These are phyloP conservation scores for Melanotaenia parkinsoni DNA, from an alignment of 2,797 vertebrate genomes.

Conservation along the genomic window DNA sequence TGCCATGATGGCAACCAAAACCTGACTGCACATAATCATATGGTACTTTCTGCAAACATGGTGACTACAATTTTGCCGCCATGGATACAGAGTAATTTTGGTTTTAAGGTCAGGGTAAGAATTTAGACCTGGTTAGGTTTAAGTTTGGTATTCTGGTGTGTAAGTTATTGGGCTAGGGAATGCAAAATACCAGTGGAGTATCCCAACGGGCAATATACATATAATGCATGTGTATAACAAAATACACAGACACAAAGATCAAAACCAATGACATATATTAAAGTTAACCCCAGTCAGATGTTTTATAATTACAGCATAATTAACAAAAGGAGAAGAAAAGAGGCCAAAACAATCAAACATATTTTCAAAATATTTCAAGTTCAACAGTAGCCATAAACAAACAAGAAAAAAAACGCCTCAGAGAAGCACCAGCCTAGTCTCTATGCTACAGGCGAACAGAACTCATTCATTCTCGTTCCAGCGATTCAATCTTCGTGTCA, in stretches of 20 bases:
- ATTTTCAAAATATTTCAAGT: constrained; percentile 75
- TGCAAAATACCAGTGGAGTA: too few relatives aligned
- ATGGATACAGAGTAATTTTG: too few relatives aligned
- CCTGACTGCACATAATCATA: too few relatives aligned
- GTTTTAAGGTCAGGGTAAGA: too few relatives aligned
- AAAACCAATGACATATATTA: constrained; percentile 84
- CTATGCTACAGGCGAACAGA: constrained; percentile 66
- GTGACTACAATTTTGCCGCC: too few relatives aligned
- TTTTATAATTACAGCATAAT: constrained; percentile 82
- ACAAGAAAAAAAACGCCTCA: constrained; percentile 64
- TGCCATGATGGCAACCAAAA: too few relatives aligned
- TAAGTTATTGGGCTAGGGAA: too few relatives aligned
- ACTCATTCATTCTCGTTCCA: constrained; percentile 40
- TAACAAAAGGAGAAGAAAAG: constrained; percentile 58
- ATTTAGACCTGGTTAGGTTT: too few relatives aligned
- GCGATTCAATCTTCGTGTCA: constrained; percentile 34
- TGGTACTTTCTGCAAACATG: too few relatives aligned
- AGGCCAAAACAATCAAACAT: constrained; percentile 72
- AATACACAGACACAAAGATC: constrained; percentile 64
- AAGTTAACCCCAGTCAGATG: constrained; percentile 82
- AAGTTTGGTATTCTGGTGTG: too few relatives aligned
- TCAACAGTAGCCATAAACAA: constrained; percentile 76
- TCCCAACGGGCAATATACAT: background rate
- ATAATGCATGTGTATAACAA: constrained; percentile 28
- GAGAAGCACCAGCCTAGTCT: constrained; percentile 70